Conservation (phyloP, 2,797 vertebrate genomes). For the Leucoraja ocellata region DNA sequence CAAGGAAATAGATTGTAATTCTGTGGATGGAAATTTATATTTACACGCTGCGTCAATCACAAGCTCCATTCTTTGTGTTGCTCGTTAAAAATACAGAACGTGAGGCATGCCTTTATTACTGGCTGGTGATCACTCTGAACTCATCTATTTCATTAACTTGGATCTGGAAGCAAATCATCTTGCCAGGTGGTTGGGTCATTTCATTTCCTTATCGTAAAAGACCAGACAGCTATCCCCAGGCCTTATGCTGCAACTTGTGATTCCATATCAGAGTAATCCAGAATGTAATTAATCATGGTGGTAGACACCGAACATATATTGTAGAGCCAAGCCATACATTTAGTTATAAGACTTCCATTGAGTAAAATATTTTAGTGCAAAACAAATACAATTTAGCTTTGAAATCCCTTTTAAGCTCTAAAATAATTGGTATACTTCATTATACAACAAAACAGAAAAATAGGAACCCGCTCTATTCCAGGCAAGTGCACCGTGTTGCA, state of each 20-base stretch:
- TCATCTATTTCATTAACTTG: conserved; percentile 5
- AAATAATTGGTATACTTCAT: background rate
- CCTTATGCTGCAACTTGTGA: background rate
- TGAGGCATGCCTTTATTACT: background rate
- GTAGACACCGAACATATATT: background rate
- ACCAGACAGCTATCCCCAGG: background rate
- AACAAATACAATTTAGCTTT: background rate
- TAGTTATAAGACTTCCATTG: background rate
- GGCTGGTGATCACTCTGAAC: background rate
- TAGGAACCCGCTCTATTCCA: too few relatives aligned
- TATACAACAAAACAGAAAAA: background rate
- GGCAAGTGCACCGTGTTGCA: too few relatives aligned
- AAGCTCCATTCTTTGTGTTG: background rate
- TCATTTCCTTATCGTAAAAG: background rate
- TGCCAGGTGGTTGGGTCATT: background rate
- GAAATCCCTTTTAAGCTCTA: background rate
- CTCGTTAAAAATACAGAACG: background rate
- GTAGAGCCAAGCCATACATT: background rate
- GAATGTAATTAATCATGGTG: background rate
- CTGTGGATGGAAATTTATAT: background rate
- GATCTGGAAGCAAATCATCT: conserved; percentile 10
- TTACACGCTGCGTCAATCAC: background rate
- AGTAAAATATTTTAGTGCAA: background rate
- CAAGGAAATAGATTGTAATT: background rate
- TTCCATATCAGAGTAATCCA: background rate